Conservation (phyloP, 92 coral and sea anemone genomes). For the Epizoanthus fatuus region DNA sequence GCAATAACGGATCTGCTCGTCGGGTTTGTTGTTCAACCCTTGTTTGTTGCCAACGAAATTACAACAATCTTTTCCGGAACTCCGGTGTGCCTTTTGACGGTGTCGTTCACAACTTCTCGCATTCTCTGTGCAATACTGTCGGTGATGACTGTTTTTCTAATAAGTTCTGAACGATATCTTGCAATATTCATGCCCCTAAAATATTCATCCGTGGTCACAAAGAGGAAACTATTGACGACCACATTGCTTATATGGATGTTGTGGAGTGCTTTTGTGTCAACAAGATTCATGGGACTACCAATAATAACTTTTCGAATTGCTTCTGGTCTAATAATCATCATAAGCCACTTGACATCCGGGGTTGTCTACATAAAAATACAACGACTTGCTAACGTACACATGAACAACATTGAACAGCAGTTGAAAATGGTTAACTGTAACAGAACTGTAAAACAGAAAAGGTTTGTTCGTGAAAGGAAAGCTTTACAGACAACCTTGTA, state of each 20-base stretch:
- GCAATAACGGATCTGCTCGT: constrained; percentile 47
- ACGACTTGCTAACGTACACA: constrained; percentile 56
- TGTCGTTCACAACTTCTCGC: constrained; percentile 35
- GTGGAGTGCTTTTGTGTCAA: constrained; percentile 42
- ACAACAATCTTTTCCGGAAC: constrained; percentile 16
- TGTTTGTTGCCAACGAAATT: constrained; percentile 44
- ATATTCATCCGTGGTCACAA: constrained; percentile 36
- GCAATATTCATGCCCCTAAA: constrained; percentile 54
- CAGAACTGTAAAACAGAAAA: not conserved
- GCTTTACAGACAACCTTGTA: constrained; percentile 48
- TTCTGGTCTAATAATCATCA: constrained; percentile 47
- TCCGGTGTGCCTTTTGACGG: constrained; percentile 28
- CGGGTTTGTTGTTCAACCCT: constrained; percentile 53
- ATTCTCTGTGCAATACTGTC: constrained; percentile 47
- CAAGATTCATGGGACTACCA: constrained; percentile 55
- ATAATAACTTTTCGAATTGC: constrained; percentile 49
- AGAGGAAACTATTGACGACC: constrained; percentile 24
- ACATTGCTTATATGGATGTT: constrained; percentile 35
- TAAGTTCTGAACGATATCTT: constrained; percentile 48
- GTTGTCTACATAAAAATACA: constrained; percentile 42
- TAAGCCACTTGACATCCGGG: constrained; percentile 46
- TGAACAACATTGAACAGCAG: constrained; percentile 39
- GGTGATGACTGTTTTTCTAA: constrained; percentile 37
- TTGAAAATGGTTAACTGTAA: not conserved
- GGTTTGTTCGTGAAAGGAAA: constrained; percentile 21